Conservation (phyloP, 2,888 invertebrate genomes). For the Pristionchus fissidentatus region DNA sequence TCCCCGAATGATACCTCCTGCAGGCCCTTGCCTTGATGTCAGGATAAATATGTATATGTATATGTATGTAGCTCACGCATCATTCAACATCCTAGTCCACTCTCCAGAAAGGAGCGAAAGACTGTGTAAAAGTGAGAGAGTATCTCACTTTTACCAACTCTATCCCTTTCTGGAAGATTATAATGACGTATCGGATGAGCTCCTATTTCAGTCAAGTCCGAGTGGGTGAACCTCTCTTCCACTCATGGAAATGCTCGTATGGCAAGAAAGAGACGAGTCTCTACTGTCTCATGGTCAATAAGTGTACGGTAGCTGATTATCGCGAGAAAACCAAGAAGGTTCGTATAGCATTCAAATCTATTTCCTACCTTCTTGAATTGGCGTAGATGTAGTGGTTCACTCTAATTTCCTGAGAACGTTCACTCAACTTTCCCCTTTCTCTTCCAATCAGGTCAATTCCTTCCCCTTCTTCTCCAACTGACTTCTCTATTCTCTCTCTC, state of each 20-base stretch:
- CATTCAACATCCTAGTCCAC: not conserved
- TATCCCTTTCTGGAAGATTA: no score
- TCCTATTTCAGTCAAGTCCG: conserved; percentile 57
- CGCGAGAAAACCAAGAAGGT: conserved; percentile 48
- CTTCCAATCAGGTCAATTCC: no score
- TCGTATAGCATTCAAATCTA: conserved; percentile 19
- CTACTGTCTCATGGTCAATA: conserved; percentile 74
- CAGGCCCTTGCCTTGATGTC: no score
- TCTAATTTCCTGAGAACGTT: no score
- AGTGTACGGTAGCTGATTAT: conserved; percentile 69
- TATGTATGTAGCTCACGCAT: not conserved
- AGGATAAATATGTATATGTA: no score
- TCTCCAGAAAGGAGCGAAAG: no score
- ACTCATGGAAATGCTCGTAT: conserved; percentile 70
- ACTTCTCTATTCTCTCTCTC: no score
- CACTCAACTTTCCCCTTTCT: no score
- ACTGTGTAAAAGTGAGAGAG: not conserved
- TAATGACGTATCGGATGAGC: not conserved
- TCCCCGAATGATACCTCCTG: no score
- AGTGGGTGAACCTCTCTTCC: conserved; percentile 68
- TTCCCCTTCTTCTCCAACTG: not conserved
- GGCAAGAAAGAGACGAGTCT: conserved; percentile 57
- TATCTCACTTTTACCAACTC: no score
- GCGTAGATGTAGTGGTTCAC: no score
- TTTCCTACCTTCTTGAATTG: conserved; percentile 14